Conservation (phyloP, 2,888 invertebrate species). For the Habroteleia sp. region DNA sequence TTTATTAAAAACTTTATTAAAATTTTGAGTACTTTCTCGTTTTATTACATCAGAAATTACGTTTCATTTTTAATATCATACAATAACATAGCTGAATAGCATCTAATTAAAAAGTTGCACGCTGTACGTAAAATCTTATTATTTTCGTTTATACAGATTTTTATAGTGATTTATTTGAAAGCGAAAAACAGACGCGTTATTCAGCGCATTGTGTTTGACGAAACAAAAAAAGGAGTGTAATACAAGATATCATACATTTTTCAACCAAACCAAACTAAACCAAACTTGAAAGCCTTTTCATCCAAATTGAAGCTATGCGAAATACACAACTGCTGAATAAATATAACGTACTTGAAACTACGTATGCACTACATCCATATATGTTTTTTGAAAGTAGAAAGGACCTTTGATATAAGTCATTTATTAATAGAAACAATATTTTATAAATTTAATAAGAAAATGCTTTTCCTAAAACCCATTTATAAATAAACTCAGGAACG, state of each 20-base stretch:
- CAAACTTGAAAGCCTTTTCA: slow-evolving; percentile 19
- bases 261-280: slow-evolving; percentile 19
- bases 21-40: neutral
- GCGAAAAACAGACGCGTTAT: neutral
- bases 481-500: too few species aligned
- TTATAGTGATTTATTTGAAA: slow-evolving; percentile 5
- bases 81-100: neutral
- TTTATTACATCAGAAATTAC: neutral
- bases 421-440: too few species aligned
- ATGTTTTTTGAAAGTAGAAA: neutral
- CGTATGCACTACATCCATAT: neutral
- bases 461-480: too few species aligned
- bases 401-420: too few species aligned
- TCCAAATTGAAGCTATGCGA: slow-evolving; percentile 11
- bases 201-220: neutral
- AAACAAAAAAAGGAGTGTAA: slow-evolving; percentile 11
- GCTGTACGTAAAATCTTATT: slow-evolving; percentile 1
- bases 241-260: slow-evolving; percentile 13
- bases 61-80: neutral
- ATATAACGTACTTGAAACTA: slow-evolving; percentile 11
- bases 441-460: too few species aligned
- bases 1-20: slow-evolving; percentile 6
- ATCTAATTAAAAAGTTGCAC: slow-evolving; percentile 1
- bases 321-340: slow-evolving; percentile 8
- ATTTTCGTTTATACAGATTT: slow-evolving; percentile 3